Evolutionary conservation across 2,797 vertebrate species (phyloP), one percentile per base, ranked within the genome.

Genomic region (Iguana delicatissima): DNA sequence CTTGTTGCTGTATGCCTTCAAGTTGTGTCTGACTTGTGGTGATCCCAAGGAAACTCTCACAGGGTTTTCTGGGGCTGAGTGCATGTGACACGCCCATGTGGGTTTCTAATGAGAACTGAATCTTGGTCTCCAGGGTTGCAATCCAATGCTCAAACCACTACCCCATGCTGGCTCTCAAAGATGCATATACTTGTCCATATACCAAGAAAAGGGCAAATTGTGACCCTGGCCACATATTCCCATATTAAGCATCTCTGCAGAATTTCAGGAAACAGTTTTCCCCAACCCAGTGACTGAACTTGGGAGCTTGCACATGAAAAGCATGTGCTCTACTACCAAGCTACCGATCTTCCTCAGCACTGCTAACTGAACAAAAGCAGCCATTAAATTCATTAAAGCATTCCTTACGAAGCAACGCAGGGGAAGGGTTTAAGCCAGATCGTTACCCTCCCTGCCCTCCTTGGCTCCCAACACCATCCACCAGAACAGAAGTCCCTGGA

Each of bases 361-460:
- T 35, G 38, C 42, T 16, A 46, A 7, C 4, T 18, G 52, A 69
- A 80, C 38, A 84, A 59, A 72, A 87, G 84, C 87, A 89, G 59
- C 90, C 84, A 4, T 3, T 1, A n/a, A 84, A 83, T 89, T 92
- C 86, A 24, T 20, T 91, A 46, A 6, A 89, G 29, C 74, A 10
- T 24, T 89, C 84, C 91, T 32, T 81, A 14, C 13, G 85, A 95
- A 87, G 76, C 29, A 24, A 20, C 57, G 94, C 90, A 94, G 94
- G 93, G 94, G 93, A 92, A 92, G 88, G 95, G 93, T 94, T 95
- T 94, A 96, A 96, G 92, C 89, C 89, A 67, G 83, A 91, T 95
- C 93, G 96, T 91, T 95, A 94, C 94, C 94, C 95, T 91, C 92
- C 8, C 14, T 92, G 93, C 93, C 94, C 94, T 95, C 91, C 91